Percentiles rank a stretch among this genome's conserved stretches.
Evolutionary conservation across 2,888 invertebrate genomes (phyloP).

Genomic region (Drosophila lacicola): DNA sequence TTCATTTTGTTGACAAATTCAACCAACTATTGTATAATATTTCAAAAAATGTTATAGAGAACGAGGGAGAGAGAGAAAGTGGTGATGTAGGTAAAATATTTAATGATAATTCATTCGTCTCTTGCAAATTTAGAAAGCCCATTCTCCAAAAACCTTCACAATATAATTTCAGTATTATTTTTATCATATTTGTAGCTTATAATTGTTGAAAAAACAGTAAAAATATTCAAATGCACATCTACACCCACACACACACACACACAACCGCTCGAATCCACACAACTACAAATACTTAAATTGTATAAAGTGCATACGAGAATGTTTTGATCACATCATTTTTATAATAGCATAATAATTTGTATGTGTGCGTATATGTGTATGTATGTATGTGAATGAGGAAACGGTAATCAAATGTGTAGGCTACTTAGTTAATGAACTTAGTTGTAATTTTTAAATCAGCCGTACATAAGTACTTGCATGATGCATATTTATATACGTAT

Average conservation of each 20-base stretch:
- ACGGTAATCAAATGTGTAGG: slow-evolving; percentile 41
- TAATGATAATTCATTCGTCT: neutral
- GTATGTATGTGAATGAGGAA: slow-evolving; percentile 37
- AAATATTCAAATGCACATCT: slow-evolving; percentile 12
- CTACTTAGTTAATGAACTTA: slow-evolving; percentile 34
- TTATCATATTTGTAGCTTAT: no score
- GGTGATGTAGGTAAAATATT: neutral
- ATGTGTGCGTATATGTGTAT: slow-evolving; percentile 37
- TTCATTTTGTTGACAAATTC: slow-evolving; percentile 17
- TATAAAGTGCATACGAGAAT: slow-evolving; percentile 46
- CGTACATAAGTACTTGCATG: slow-evolving; percentile 18
- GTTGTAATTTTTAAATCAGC: slow-evolving; percentile 37
- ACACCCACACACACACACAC: slow-evolving; percentile 11
- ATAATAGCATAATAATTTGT: slow-evolving; percentile 37
- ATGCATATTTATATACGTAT: slow-evolving; percentile 7
- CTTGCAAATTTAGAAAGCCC: neutral
- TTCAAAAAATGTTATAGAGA: slow-evolving; percentile 25
- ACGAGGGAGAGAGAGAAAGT: neutral
- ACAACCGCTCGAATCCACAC: slow-evolving; percentile 4
- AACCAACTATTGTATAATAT: slow-evolving; percentile 69
- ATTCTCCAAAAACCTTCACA: neutral
- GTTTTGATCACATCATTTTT: slow-evolving; percentile 48
- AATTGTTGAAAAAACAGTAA: slow-evolving; percentile 13
- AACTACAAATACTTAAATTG: slow-evolving; percentile 31
- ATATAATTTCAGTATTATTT: no score